Conservation (phyloP, 2,113 vertebrate genomes). For the Cairina moschata region DNA sequence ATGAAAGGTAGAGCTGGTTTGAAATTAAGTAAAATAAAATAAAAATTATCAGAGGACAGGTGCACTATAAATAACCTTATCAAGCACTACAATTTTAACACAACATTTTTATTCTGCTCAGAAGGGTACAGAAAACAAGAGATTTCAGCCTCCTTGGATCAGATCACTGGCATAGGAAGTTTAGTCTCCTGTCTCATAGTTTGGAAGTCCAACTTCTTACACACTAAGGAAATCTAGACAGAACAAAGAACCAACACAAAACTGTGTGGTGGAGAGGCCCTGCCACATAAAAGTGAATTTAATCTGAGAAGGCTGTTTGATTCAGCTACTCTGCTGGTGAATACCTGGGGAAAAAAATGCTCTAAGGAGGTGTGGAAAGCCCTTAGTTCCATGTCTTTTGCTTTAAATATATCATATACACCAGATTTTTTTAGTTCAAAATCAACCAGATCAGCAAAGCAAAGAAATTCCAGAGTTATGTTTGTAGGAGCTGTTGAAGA, state of each 20-base stretch:
- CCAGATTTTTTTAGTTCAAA: background rate
- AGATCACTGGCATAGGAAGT: background rate
- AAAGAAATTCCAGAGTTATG: background rate
- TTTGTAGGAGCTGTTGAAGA: background rate
- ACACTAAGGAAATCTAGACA: background rate
- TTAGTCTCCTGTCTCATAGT: background rate
- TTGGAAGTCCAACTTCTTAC: background rate
- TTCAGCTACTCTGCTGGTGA: background rate
- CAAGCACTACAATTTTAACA: background rate
- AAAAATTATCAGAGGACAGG: background rate
- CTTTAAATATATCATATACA: background rate
- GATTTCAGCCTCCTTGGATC: background rate
- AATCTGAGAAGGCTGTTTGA: background rate
- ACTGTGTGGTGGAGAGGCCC: background rate
- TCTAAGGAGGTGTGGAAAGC: background rate
- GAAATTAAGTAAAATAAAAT: background rate
- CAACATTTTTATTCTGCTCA: conserved; percentile 24
- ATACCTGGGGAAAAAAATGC: background rate
- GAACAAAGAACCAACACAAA: background rate
- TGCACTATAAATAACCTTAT: background rate
- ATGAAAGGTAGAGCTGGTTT: background rate
- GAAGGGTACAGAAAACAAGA: background rate
- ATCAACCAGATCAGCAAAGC: background rate
- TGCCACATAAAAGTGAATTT: background rate
- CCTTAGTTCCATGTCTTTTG: background rate